phyloP scores from a whole-genome alignment of 2,888 invertebrate genomes.

The Caenorhabditis angaria region DNA sequence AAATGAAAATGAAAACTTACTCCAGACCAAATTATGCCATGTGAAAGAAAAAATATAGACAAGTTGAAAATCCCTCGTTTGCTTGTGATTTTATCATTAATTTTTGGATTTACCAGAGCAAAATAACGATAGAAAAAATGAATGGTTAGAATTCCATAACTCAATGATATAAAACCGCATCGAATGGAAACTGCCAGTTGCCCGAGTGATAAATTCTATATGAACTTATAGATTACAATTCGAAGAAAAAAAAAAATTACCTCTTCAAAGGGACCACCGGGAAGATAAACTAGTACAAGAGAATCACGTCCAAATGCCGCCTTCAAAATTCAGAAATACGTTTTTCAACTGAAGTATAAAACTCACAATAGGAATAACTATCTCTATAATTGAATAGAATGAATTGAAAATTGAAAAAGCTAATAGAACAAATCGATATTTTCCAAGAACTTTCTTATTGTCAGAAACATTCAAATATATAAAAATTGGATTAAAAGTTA shows the following conservation, averaged over 20 bases:
- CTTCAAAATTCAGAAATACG: too few relatives aligned
- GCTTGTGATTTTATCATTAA: neutral
- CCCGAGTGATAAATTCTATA: neutral
- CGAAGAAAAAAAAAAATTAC: neutral
- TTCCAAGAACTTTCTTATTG: neutral
- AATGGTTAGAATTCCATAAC: constrained; percentile 21
- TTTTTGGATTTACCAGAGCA: constrained; percentile 10
- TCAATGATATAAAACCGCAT: constrained; percentile 20
- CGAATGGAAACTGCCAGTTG: constrained; percentile 15
- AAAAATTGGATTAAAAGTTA: neutral
- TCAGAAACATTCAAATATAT: neutral
- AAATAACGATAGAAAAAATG: constrained; percentile 34
- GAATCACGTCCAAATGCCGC: too few relatives aligned
- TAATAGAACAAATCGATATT: neutral
- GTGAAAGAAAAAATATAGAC: too few relatives aligned
- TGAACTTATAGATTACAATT: neutral
- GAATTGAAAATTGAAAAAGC: constrained; percentile 10
- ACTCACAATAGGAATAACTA: constrained; percentile 12
- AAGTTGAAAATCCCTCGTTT: constrained; percentile 2
- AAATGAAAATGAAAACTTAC: too few relatives aligned
- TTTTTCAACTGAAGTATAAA: neutral
- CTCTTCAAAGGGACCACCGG: neutral
- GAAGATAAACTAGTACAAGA: constrained; percentile 12
- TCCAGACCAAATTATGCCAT: too few relatives aligned
- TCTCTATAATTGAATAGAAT: constrained; percentile 12